phyloP scores from a whole-genome alignment of 1,140 invertebrate species.

The Trachelipus rathkii region DNA sequence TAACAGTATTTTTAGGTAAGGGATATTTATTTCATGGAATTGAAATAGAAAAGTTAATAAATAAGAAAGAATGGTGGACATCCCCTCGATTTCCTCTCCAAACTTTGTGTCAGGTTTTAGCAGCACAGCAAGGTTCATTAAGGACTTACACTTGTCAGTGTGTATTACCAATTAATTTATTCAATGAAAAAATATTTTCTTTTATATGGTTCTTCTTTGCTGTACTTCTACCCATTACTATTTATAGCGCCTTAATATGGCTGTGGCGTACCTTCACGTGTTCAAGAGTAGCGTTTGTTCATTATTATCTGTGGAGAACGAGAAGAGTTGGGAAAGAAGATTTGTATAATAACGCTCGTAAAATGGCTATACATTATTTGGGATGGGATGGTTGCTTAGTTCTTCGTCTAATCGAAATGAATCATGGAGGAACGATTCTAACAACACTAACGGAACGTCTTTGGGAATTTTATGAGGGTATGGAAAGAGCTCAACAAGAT shows the following conservation, averaged over 20 bases:
- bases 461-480: constrained; percentile 45
- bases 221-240: constrained; percentile 50
- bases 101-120: constrained; percentile 50
- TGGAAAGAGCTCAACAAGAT: constrained; percentile 43
- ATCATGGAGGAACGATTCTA: constrained; percentile 51
- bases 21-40: constrained; percentile 50
- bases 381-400: constrained; percentile 53
- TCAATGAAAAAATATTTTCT: constrained; percentile 58
- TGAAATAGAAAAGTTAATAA: constrained; percentile 47
- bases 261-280: constrained; percentile 51
- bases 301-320: constrained; percentile 50
- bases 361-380: constrained; percentile 51
- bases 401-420: constrained; percentile 52
- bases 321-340: constrained; percentile 49
- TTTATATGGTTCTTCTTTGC: constrained; percentile 54
- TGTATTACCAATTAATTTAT: constrained; percentile 57
- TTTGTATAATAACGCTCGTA: constrained; percentile 49
- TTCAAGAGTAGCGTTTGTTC: constrained; percentile 50
- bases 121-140: constrained; percentile 51
- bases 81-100: constrained; percentile 51
- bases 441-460: constrained; percentile 46
- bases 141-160: constrained; percentile 54
- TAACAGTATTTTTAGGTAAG: constrained; percentile 51
- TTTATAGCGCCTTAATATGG: constrained; percentile 50
- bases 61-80: constrained; percentile 50